Base-by-base conservation (phyloP, 92 coral and sea anemone species). In the Muricea muricata region DNA sequence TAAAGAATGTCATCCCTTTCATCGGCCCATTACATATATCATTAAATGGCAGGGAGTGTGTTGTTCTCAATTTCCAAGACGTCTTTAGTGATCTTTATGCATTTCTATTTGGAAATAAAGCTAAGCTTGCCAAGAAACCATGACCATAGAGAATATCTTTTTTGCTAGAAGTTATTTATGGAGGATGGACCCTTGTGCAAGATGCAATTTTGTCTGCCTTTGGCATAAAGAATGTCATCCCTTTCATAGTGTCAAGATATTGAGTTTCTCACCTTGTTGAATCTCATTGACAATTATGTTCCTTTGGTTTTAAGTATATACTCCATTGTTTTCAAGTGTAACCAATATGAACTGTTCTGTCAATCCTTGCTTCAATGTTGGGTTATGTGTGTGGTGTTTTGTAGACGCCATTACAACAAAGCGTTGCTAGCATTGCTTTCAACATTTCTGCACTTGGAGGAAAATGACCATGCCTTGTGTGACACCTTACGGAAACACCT, bases 91-190 rank as follows among this genome's bases (percentile, higher is more conserved):
- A 69, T 24, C 9, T 69, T 12, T 69, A 69, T 33, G 11, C 76
- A 40, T 69, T 69, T 24, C 52, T 69, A 30, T 69, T 69, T 26
- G 76, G 76, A 12, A 69, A 40, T 13, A 69, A 69, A 29, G 76
- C 76, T 8, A 69, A 69, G 76, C 52, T 69, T 23, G 76, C 76
- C 9, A 31, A 29, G 76, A 69, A 40, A 69, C 76, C 76, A 8
- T 32, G 35, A 47, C 76, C 76, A 6, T 69, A 45, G 76, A 24
- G 47, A 32, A 29, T 46, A 52, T 52, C 60, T 6, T 7, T 52
- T 4, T 52, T 52, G 60, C 21, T 52, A 1, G 60, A 52, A 13
- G 60, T 52, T 20, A 52, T 52, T 1, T 52, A 52, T 52, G 60
- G 23, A 52, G 60, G 60, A 52, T 52, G 60, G 60, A 52, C 60